A percentile compares a stretch with the other conserved stretches of the same genome.
Conservation (phyloP, 2,888 invertebrate genomes). For the Acronicta aceris region DNA sequence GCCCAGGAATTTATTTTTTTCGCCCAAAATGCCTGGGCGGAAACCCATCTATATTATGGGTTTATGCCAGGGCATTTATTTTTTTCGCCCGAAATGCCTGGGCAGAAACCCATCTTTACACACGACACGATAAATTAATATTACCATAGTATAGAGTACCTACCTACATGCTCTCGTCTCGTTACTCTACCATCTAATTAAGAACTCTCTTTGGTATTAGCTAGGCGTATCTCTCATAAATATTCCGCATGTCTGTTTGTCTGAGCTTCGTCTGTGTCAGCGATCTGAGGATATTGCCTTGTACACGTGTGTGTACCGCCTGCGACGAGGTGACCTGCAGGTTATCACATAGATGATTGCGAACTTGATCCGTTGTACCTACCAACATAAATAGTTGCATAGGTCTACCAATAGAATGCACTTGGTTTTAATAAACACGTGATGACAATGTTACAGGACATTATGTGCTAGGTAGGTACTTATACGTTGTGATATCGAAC, state of each 20-base stretch:
- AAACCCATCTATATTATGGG: too few species aligned
- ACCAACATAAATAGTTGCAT: neutral
- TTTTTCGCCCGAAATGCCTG: too few species aligned
- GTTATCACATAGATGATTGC: constrained; percentile 2
- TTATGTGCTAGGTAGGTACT: neutral
- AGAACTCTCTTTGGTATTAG: neutral
- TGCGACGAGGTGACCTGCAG: neutral
- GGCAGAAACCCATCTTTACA: too few species aligned
- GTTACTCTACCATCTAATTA: neutral
- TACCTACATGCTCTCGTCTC: neutral
- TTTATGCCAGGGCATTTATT: too few species aligned
- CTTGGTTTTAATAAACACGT: neutral
- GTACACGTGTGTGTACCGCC: neutral
- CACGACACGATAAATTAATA: too few species aligned
- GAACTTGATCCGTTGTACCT: neutral
- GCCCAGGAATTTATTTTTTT: too few species aligned
- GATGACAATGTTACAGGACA: neutral
- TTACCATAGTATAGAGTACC: neutral
- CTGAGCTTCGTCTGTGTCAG: neutral
- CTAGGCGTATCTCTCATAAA: constrained; percentile 1
- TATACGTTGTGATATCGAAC: neutral
- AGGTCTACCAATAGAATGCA: neutral
- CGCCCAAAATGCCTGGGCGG: too few species aligned
- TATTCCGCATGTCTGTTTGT: constrained; percentile 2
- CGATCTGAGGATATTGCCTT: neutral